Base-by-base conservation (phyloP, 2,888 invertebrate genomes). In the Ctenicera cuprea region DNA sequence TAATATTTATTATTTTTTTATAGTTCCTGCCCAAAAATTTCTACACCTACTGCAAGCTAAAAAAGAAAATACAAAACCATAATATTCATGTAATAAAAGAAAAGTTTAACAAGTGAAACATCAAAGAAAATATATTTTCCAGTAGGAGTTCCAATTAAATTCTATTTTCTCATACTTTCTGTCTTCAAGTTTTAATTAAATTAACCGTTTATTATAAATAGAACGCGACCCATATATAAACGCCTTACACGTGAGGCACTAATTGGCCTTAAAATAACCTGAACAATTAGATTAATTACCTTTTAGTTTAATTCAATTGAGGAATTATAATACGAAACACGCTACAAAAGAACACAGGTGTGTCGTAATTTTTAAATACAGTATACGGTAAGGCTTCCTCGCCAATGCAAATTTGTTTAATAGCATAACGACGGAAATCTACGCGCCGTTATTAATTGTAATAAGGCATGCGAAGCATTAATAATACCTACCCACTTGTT, bases 381-480 rank as follows among this genome's bases (percentile, higher is more conserved):
- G 16, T 38, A 12, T 33, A 11, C 57, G 3, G 26, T n/a, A 26
- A 50, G 16, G 37, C 18, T 26, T 52, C 26, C 33, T 20, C 59
- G 37, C 30, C 37, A 12, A 38, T 38, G 38, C 20, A 20, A 59
- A 59, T 59, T 54, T 59, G 38, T 59, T 59, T 16, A 59, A 20
- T 22, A 18, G 5, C n/a, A 18, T 5, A 37, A 33, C 59, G 7
- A 37, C 37, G 16, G 18, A n/a, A 38, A 59, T 59, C 38, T 38
- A 59, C 59, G 38, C 12, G 0, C 3, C 12, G 38, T 38, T 59
- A 59, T 59, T 59, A 37, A 59, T 59, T 38, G 22, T 59, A 59
- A 38, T 59, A 9, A 33, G 38, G 3, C 59, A 59, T 59, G 59
- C 59, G 20, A 59, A 38, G 7, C 38, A 38, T 59, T 59, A 59